These are phyloP conservation scores for Oriolus oriolus DNA, from an alignment of 2,113 vertebrate genomes.

Conservation along the genomic window DNA sequence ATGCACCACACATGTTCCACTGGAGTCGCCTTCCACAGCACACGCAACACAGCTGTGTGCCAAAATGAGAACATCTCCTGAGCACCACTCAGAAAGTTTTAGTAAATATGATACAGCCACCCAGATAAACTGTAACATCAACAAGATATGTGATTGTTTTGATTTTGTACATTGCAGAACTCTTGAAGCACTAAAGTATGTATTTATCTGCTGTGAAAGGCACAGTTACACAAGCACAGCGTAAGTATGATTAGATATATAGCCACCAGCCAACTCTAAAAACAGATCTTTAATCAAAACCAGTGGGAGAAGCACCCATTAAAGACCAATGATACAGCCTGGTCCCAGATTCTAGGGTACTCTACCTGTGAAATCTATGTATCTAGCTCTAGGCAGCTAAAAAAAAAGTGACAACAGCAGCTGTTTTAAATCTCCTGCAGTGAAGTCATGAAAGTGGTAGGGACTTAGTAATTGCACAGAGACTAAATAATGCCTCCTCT, in stretches of 20 bases:
- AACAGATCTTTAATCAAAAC: constrained; percentile 46
- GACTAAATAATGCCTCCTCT: constrained; percentile 34
- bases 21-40: neutral
- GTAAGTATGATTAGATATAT: neutral
- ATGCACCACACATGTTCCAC: neutral
- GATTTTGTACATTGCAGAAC: neutral
- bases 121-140: neutral
- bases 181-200: neutral
- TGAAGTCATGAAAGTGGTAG: constrained; percentile 39
- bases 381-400: neutral
- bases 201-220: neutral
- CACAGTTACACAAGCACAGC: neutral
- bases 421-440: constrained; percentile 40
- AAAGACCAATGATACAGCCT: neutral
- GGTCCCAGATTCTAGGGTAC: neutral
- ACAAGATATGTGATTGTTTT: neutral
- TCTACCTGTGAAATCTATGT: constrained; percentile 12
- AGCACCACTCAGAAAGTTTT: neutral
- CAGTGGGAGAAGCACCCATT: neutral
- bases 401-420: constrained; percentile 28
- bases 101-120: neutral
- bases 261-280: neutral
- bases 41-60: rapidly evolving
- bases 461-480: neutral
- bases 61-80: neutral